Conservation (phyloP, 2,113 vertebrate genomes). For the Delphinapterus leucas region DNA sequence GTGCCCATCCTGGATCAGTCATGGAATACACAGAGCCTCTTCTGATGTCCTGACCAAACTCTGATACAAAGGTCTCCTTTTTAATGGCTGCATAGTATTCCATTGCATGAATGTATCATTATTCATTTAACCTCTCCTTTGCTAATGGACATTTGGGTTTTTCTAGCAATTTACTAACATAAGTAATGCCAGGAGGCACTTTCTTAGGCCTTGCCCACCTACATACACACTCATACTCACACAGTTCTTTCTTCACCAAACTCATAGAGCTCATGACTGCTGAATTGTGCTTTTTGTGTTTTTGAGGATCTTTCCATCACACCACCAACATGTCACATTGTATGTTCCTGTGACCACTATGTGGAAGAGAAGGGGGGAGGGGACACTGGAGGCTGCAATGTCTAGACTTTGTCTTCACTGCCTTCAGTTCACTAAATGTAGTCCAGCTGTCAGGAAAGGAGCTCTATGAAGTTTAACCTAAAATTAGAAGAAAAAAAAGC, state of each 20-base stretch:
- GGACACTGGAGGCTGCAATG: not conserved
- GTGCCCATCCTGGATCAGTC: not conserved
- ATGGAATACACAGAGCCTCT: not conserved
- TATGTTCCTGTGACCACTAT: not conserved
- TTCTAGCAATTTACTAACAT: not conserved
- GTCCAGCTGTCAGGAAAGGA: not conserved
- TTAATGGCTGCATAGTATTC: not conserved
- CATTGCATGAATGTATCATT: not conserved
- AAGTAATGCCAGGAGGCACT: not conserved
- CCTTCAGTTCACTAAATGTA: not conserved
- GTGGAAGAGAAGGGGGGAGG: not conserved
- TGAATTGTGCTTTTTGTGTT: not conserved
- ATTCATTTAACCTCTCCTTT: not conserved
- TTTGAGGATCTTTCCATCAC: constrained; percentile 5
- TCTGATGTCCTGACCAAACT: not conserved
- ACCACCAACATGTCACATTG: constrained; percentile 26
- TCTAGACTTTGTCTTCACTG: not conserved
- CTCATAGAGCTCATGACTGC: constrained; percentile 41
- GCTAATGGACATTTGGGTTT: not conserved
- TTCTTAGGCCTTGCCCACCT: not conserved
- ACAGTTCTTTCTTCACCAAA: constrained; percentile 6
- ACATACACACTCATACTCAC: not conserved
- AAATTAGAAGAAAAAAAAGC: not conserved
- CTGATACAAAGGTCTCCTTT: not conserved
- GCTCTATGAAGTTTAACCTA: not conserved